Base-by-base conservation (phyloP, 2,113 vertebrate species). In the Polypterus senegalus region DNA sequence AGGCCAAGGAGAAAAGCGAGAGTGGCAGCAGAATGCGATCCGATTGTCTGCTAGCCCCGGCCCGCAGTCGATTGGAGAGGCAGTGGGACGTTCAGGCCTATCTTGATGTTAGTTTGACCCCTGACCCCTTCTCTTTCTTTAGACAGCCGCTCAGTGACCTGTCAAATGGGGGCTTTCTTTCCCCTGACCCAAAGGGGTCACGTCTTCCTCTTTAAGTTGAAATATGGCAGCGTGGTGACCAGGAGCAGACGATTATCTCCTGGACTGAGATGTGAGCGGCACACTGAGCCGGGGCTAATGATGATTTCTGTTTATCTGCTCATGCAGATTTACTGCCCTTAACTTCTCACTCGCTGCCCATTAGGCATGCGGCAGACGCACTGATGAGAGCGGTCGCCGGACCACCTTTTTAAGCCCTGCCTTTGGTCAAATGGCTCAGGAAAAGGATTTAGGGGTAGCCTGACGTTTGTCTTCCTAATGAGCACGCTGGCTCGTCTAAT, bases 261-360 rank as follows among this genome's bases (percentile, higher is more conserved):
- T 71, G 73, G 69, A 77, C 67, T 74, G 66, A 78, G 79, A 80
- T 75, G 73, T 83, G 84, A 82, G 77, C 80, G 73, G 79, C 82
- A 78, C 86, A 86, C 85, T 85, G 79, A 89, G 81, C 82, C 77
- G 78, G 86, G 85, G 91, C 87, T 90, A 89, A 92, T 90, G 85
- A 80, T 81, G 84, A 86, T 83, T 81, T 79, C 65, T 81, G 82
- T 81, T 86, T 84, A 86, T 91, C 73, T 77, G 74, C 77, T 59
- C 47, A 45, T 57, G 47, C 57, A 75, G 65, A 82, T 86, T 87
- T 84, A 88, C 84, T 76, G 77, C 77, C 65, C 57, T 61, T 58
- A 10, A 46, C 11, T 61, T 47, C 55, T 10, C 60, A 63, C 66
- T 71, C 67, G 27, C 27, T 27, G 27, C 27, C 27, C 27, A 27